phyloP scores from a whole-genome alignment of 1,140 invertebrate species.

The Charaxes varanes region DNA sequence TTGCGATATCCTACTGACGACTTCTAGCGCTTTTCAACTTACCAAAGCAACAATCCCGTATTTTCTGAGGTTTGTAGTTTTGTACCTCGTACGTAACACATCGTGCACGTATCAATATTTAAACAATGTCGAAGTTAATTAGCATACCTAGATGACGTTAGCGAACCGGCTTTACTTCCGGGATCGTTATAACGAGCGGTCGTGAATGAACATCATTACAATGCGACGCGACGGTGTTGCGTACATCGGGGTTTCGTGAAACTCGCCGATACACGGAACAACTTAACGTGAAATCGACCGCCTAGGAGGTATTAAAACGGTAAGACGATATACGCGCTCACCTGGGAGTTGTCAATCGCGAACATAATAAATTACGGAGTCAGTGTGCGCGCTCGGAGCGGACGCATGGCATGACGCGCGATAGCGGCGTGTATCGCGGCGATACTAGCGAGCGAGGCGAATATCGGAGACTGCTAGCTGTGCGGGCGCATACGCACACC shows the following conservation, averaged over 20 bases:
- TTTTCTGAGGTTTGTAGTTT: neutral
- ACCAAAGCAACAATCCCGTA: neutral
- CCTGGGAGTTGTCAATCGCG: conserved; percentile 66
- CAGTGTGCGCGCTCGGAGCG: conserved; percentile 23
- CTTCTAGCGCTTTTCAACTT: neutral
- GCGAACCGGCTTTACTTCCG: conserved; percentile 66
- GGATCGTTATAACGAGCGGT: conserved; percentile 51
- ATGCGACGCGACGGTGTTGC: conserved; percentile 37
- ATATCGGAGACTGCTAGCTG: conserved; percentile 28
- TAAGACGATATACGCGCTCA: conserved; percentile 42
- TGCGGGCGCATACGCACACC: conserved; percentile 45
- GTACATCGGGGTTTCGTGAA: conserved; percentile 28
- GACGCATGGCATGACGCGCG: conserved; percentile 47
- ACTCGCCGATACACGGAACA: conserved; percentile 23
- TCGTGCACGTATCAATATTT: conserved; percentile 30
- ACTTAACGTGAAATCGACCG: conserved; percentile 18
- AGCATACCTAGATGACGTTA: conserved; percentile 63
- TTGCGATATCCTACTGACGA: too few species aligned
- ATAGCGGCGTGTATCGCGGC: conserved; percentile 39
- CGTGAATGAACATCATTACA: conserved; percentile 59
- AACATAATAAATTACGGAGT: conserved; percentile 60
- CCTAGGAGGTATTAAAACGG: conserved; percentile 15
- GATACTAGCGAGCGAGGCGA: conserved; percentile 31
- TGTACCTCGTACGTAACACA: conserved; percentile 4
- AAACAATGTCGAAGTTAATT: conserved; percentile 53